Evolutionary conservation across 2,113 vertebrate species (phyloP), one percentile per base, ranked within the genome.

Genomic region (Pomatostomus ruficeps): DNA sequence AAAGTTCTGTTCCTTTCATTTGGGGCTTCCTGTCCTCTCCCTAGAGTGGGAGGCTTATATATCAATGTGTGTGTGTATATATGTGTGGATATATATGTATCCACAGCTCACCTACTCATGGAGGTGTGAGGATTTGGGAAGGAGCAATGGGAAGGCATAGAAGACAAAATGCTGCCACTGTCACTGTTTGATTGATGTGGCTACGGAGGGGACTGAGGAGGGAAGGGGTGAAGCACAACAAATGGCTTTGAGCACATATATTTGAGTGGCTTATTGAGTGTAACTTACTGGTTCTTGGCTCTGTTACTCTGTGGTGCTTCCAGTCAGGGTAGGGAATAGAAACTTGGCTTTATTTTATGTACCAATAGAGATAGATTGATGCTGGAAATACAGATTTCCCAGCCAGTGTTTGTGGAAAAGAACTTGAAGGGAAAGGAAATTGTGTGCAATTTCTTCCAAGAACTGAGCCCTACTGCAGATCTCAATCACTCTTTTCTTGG

Each of bases 11-110:
- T 59, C 19, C 22, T 67, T 81, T 87, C 11, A 5, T 52, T 29
- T 20, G 25, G 29, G 33, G 14, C 33, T 89, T 76, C 29, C 9
- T 1, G 2, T 91, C 18, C 18, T 49, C 26, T 29, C 5, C 1
- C 61, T 67, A 14, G 57, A 70, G 21, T 42, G 25, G 31, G 74
- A 45, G 25, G 10, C 14, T 11, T 31, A 8, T 35, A 18, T 28
- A 16, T n/a, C 17, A 49, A 57, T 25, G 15, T 58, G 2, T 65
- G 22, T 49, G 7, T 11, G 1, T 49, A 0, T n/a, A 1, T 48
- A 1, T n/a, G 12, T 24, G 11, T 23, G 9, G 9, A 17, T 31
- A 8, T 12, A 19, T 12, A 11, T n/a, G 11, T 11, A 20, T 40
- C 38, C 42, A 19, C 36, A 58, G 21, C 19, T 87, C 15, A n/a